Base-by-base conservation (phyloP, 2,113 vertebrate genomes). In the Melanerpes aurifrons region DNA sequence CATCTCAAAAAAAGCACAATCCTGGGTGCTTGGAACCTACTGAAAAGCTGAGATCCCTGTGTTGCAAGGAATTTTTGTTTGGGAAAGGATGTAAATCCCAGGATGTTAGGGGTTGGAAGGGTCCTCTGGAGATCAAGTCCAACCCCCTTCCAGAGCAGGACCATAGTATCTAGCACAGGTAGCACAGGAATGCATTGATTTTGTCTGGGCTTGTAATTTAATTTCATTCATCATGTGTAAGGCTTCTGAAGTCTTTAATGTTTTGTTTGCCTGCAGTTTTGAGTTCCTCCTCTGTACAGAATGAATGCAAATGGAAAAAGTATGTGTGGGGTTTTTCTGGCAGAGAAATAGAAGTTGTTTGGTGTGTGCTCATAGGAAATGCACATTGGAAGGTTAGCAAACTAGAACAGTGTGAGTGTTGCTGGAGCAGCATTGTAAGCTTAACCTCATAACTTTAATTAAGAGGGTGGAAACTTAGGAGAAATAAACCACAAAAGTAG, bases 231-330 rank as follows among this genome's bases (percentile, higher is more conserved):
- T 80, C 57, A 37, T 35, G 6, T 64, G 2, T 75, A 61, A 86
- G 67, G 20, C 4, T 74, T 82, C 7, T 69, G 32, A 69, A 56
- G 89, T 59, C 80, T 94, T 87, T 58, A 54, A 72, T 85, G 24
- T 74, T 92, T 74, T 78, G 37, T 93, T 95, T 75, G 40, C 28
- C 1, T 68, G 8, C 13, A 53, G 10, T 61, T 92, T 86, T 84
- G 58, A 72, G 19, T 91, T 87, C 87, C 50, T 66, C 1, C 58
- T 81, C 24, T 32, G 8, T 87, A 31, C 20, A 25, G 64, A 82
- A 76, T 79, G 19, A 79, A 87, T 91, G 64, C 50, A 82, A 85
- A 95, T 91, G 56, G 56, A 93, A 89, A 74, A 94, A 82, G 31
- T 85, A 83, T 0, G 89, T 67, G 8, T 24, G 1, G 20, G 10